Conservation (phyloP, 2,888 invertebrate species). For the Petrolisthes manimaculis region DNA sequence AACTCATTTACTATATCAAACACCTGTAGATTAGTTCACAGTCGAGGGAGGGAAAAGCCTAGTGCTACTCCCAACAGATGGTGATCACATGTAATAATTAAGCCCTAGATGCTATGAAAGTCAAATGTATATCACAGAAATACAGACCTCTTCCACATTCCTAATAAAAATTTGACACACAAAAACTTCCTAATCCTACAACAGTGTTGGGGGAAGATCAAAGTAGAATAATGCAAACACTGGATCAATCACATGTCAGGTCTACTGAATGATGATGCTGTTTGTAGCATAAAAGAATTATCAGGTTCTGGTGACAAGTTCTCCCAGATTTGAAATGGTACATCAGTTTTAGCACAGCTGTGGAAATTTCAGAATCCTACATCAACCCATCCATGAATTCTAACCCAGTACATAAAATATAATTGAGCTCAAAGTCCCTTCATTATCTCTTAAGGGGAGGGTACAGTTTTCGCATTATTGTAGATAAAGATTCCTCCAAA, state of each 20-base stretch:
- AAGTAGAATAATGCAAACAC: slow-evolving; percentile 16
- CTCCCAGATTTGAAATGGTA: slow-evolving; percentile 36
- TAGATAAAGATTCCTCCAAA: too few species aligned
- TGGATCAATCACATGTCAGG: background rate
- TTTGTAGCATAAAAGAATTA: background rate
- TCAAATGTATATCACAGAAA: slow-evolving; percentile 51
- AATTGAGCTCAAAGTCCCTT: too few species aligned
- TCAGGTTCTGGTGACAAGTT: slow-evolving; percentile 14
- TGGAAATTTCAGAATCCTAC: too few species aligned
- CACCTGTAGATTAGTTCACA: too few species aligned
- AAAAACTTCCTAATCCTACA: slow-evolving; percentile 33
- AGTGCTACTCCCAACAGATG: too few species aligned
- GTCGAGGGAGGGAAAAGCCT: too few species aligned
- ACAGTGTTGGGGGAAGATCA: slow-evolving; percentile 19
- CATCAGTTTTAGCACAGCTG: slow-evolving; percentile 13
- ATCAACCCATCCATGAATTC: too few species aligned
- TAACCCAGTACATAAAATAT: too few species aligned
- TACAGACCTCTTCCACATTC: slow-evolving; percentile 25
- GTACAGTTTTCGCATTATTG: too few species aligned
- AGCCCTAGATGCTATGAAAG: slow-evolving; percentile 44
- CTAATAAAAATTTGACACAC: slow-evolving; percentile 23
- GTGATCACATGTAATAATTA: background rate
- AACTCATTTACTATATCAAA: too few species aligned
- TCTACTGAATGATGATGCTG: slow-evolving; percentile 2
- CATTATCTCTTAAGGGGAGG: too few species aligned